phyloP scores from a whole-genome alignment of 2,113 vertebrate genomes.

The Brachionichthys hirsutus region DNA sequence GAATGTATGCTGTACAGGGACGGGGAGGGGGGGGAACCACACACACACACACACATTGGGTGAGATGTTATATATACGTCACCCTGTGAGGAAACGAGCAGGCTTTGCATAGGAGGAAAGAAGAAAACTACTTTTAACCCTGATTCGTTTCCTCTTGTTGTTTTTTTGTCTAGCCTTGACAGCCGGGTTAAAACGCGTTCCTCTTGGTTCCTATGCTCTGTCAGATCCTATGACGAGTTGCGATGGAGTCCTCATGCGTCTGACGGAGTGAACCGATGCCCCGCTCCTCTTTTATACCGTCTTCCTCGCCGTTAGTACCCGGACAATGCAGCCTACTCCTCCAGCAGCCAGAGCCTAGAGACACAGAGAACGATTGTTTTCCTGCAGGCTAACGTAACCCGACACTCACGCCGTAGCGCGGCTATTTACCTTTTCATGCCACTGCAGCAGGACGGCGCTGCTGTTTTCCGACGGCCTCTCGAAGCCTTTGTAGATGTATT shows the following conservation, averaged over 20 bases:
- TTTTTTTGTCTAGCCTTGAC: constrained; percentile 1
- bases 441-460: constrained; percentile 93
- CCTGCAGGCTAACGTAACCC: too few relatives aligned
- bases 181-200: constrained; percentile 26
- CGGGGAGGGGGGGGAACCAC: neutral
- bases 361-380: constrained; percentile 17
- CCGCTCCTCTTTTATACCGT: constrained; percentile 80
- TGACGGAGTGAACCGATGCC: constrained; percentile 14
- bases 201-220: constrained; percentile 38
- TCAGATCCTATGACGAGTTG: constrained; percentile 44
- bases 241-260: constrained; percentile 7
- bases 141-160: constrained; percentile 10
- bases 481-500: constrained; percentile 99
- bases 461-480: constrained; percentile 97
- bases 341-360: constrained; percentile 90
- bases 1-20: neutral
- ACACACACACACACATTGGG: constrained; percentile 11
- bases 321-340: constrained; percentile 93
- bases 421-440: constrained; percentile 93
- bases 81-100: constrained; percentile 58
- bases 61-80: constrained; percentile 31
- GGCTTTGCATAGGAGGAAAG: constrained; percentile 6
- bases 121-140: constrained; percentile 27
- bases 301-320: constrained; percentile 95
- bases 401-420: neutral